Evolutionary conservation across 2,113 vertebrate genomes (phyloP).

Genomic region (Daphoenositta chrysoptera): DNA sequence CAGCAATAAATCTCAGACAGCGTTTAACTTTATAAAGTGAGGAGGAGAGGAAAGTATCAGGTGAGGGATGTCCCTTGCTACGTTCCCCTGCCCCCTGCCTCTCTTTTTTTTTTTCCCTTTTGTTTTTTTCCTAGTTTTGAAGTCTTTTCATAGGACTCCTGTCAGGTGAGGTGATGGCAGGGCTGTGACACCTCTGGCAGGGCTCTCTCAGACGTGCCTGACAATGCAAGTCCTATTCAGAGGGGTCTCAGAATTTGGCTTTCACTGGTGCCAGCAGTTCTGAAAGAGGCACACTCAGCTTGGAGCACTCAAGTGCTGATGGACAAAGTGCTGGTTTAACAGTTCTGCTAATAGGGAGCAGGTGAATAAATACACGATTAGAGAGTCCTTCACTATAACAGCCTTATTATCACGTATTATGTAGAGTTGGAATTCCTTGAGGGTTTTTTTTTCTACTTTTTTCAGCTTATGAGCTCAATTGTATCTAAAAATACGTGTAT

Average conservation of each 20-base stretch:
- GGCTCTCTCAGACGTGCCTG: not conserved
- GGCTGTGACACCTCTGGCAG: not conserved
- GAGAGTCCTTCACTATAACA: slow-evolving; percentile 55
- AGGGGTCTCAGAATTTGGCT: slow-evolving; percentile 55
- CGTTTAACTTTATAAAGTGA: slow-evolving; percentile 49
- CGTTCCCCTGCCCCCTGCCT: not conserved
- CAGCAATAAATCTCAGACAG: slow-evolving; percentile 58
- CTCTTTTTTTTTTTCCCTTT: not conserved
- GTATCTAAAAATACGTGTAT: not conserved
- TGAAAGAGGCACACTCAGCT: slow-evolving; percentile 69
- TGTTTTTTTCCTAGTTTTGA: not conserved
- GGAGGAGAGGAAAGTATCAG: slow-evolving; percentile 44
- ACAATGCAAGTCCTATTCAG: not conserved
- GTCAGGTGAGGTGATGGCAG: not conserved
- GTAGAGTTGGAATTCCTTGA: slow-evolving; percentile 21
- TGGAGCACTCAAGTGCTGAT: slow-evolving; percentile 70
- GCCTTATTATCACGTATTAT: slow-evolving; percentile 60
- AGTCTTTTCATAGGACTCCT: not conserved
- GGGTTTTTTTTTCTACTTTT: not conserved
- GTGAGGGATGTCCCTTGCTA: not conserved
- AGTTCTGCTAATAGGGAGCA: slow-evolving; percentile 73
- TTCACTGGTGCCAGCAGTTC: slow-evolving; percentile 68
- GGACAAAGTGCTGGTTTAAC: slow-evolving; percentile 73
- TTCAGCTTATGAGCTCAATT: not conserved
- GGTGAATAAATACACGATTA: slow-evolving; percentile 73